Conservation (phyloP, 53 echinoderm and acorn worm species). For the Astropecten irregularis region DNA sequence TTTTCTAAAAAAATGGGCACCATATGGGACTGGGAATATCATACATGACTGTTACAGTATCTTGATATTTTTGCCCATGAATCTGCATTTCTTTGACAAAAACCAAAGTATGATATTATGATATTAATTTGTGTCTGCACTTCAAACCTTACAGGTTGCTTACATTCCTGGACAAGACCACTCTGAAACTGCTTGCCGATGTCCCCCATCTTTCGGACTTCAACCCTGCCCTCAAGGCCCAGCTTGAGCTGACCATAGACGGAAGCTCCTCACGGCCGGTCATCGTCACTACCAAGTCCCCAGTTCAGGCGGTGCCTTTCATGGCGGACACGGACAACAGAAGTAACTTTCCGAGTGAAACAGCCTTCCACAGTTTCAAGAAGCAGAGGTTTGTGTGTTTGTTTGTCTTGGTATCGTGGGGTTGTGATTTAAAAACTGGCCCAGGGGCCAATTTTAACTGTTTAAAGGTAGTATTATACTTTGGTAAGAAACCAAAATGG, state of each 20-base stretch:
- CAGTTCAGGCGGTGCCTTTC: constrained; percentile 87
- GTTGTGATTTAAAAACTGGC: too few relatives aligned
- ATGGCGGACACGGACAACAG: constrained; percentile 96
- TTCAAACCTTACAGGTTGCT: constrained; percentile 81
- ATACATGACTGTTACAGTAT: too few relatives aligned
- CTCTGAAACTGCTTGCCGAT: constrained; percentile 76
- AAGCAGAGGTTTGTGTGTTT: constrained; percentile 97
- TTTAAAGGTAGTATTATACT: too few relatives aligned
- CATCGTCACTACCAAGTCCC: constrained; percentile 63
- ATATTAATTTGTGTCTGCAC: too few relatives aligned
- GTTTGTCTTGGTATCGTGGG: too few relatives aligned
- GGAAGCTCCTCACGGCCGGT: background rate
- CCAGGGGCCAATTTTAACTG: too few relatives aligned
- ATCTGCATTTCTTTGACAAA: too few relatives aligned
- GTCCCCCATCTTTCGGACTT: constrained; percentile 67
- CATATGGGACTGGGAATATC: too few relatives aligned
- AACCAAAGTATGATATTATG: too few relatives aligned
- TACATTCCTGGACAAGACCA: constrained; percentile 75
- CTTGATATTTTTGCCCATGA: too few relatives aligned
- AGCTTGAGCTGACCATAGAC: constrained; percentile 58
- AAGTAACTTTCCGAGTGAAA: constrained; percentile 82
- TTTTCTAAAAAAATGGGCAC: too few relatives aligned
- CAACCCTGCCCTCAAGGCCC: constrained; percentile 62
- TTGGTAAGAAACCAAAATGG: too few relatives aligned
- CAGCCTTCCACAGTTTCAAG: constrained; percentile 92